Percentiles rank a stretch among this genome's conserved stretches.
phyloP scores from a whole-genome alignment of 2,113 vertebrate species.

The Planiliza haematocheilus region DNA sequence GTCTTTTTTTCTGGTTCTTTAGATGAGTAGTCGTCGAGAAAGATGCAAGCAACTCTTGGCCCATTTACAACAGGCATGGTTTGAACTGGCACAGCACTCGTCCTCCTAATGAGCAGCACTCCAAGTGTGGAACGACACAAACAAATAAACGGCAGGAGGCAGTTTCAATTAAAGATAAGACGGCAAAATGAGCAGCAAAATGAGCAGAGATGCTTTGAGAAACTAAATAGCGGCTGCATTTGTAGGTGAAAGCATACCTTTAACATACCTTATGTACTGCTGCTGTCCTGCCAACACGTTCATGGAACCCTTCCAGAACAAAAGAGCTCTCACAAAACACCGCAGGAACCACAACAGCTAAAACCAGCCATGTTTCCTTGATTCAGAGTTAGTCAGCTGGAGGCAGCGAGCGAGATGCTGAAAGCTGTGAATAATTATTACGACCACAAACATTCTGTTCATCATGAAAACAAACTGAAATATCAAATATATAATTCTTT shows the following conservation, averaged over 20 bases:
- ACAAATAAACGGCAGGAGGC: slow-evolving; percentile 48
- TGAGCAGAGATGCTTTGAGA: slow-evolving; percentile 12
- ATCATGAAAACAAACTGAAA: slow-evolving; percentile 42
- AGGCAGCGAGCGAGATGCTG: slow-evolving; percentile 1
- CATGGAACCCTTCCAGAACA: slow-evolving; percentile 13
- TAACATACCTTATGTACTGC: slow-evolving; percentile 3
- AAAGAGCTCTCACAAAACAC: background rate
- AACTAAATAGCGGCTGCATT: background rate
- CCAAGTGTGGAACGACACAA: background rate
- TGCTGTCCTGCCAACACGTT: too few relatives aligned
- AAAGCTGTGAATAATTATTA: slow-evolving; percentile 29
- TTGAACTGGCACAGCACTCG: too few relatives aligned
- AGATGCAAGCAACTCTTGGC: too few relatives aligned
- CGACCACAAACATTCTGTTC: slow-evolving; percentile 42
- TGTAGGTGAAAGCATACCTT: too few relatives aligned
- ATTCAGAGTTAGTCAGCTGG: background rate
- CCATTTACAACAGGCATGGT: too few relatives aligned
- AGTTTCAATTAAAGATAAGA: slow-evolving; percentile 47
- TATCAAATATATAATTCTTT: slow-evolving; percentile 25
- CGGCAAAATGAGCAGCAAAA: slow-evolving; percentile 2
- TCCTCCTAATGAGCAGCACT: slow-evolving; percentile 1
- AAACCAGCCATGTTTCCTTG: background rate
- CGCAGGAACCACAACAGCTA: background rate
- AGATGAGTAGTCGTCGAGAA: too few relatives aligned
- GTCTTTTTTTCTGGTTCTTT: too few relatives aligned